phyloP scores from a whole-genome alignment of 2,888 invertebrate genomes.

The Nymphalis urticae region DNA sequence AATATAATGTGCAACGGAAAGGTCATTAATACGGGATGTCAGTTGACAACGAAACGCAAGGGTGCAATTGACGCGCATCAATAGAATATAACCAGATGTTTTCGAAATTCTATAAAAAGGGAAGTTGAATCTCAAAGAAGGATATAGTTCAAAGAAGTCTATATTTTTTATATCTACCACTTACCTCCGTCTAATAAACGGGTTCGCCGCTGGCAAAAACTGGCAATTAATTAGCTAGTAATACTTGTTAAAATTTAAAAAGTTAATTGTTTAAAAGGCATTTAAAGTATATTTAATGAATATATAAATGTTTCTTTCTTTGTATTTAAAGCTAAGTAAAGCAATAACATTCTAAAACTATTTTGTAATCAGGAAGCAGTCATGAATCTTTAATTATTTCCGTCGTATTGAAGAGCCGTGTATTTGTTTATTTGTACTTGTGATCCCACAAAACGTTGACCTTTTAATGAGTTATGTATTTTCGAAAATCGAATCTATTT shows the following conservation, averaged over 20 bases:
- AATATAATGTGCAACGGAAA: background rate
- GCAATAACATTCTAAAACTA: background rate
- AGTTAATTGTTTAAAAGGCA: too few relatives aligned
- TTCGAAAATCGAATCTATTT: too few relatives aligned
- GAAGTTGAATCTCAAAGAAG: too few relatives aligned
- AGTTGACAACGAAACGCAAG: too few relatives aligned
- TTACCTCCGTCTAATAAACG: too few relatives aligned
- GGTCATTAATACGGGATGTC: too few relatives aligned
- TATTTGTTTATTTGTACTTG: constrained; percentile 47
- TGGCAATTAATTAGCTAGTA: too few relatives aligned
- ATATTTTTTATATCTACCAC: too few relatives aligned
- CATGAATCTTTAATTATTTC: constrained; percentile 80
- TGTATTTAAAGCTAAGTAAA: background rate
- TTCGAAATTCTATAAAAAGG: too few relatives aligned
- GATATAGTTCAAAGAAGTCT: too few relatives aligned
- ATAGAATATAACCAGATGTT: background rate
- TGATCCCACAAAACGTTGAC: constrained; percentile 70
- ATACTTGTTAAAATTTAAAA: too few relatives aligned
- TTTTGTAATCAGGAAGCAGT: constrained; percentile 66
- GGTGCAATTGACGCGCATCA: background rate
- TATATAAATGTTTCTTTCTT: background rate
- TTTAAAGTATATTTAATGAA: background rate
- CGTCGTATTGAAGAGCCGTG: constrained; percentile 67
- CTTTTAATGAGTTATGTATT: constrained; percentile 39
- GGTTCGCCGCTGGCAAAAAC: too few relatives aligned